Evolutionary conservation across 2,797 vertebrate species (phyloP).

Genomic region (Hyperoplus lanceolatus): DNA sequence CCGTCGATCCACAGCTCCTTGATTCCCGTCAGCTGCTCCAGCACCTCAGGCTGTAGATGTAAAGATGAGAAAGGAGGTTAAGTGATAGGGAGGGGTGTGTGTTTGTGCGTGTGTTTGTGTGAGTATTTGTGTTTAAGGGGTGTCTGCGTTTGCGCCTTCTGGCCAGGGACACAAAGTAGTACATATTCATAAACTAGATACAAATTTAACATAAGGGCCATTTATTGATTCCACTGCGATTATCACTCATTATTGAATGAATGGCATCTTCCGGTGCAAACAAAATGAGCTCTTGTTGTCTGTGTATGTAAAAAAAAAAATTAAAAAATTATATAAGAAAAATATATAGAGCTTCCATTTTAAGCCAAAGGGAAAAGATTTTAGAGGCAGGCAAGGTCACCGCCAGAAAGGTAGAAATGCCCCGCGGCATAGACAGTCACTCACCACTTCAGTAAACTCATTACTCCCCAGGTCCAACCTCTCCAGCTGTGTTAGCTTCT

Average conservation of each 20-base stretch:
- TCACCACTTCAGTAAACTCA: conserved; percentile 99
- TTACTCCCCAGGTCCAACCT: conserved; percentile 98
- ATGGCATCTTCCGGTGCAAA: not conserved
- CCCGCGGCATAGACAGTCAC: conserved; percentile 72
- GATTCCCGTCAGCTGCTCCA: conserved; percentile 95
- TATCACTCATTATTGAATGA: not conserved
- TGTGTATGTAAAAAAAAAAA: not conserved
- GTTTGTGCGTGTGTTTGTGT: not conserved
- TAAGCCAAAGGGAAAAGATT: not conserved
- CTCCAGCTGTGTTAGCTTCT: conserved; percentile 96
- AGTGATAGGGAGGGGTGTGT: not conserved
- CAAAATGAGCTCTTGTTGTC: not conserved
- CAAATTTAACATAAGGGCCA: conserved; percentile 6
- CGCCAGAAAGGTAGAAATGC: conserved; percentile 31
- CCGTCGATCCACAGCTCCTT: conserved; percentile 99
- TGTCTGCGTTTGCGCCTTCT: not conserved
- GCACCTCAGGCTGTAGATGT: conserved; percentile 93
- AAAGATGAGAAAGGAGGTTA: conserved; percentile 38
- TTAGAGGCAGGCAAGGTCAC: conserved; percentile 33
- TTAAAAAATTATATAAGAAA: too few relatives aligned
- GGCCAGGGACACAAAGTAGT: not conserved
- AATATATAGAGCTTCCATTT: not conserved
- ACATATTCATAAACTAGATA: conserved; percentile 19
- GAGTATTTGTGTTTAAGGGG: not conserved
- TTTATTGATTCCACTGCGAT: conserved; percentile 23